These are phyloP conservation scores for Parnassius mnemosyne DNA, from an alignment of 2,888 invertebrate species.

Conservation along the genomic window DNA sequence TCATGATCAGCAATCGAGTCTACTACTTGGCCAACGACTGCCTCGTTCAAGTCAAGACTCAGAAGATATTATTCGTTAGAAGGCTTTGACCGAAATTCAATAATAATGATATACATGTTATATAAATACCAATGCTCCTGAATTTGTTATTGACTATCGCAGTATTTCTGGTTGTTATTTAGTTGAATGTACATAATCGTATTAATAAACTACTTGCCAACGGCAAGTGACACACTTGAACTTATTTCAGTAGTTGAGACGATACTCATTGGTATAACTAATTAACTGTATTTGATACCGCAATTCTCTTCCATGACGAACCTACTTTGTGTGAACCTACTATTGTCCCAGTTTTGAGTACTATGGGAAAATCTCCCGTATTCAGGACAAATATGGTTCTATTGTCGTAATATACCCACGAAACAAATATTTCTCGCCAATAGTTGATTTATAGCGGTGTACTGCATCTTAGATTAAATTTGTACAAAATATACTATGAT, in stretches of 20 bases:
- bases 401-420: constrained; percentile 37
- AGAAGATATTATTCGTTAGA: no score
- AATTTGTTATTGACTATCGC: no score
- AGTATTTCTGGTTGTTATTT: no score
- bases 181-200: no score
- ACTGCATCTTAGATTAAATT: no score
- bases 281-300: constrained; percentile 29
- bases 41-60: no score
- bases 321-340: constrained; percentile 36
- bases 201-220: not conserved
- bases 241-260: constrained; percentile 21
- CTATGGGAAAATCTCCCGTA: constrained; percentile 21
- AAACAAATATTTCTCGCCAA: constrained; percentile 35
- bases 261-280: constrained; percentile 26
- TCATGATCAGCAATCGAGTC: no score
- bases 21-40: no score
- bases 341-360: constrained; percentile 40
- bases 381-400: constrained; percentile 4
- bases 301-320: constrained; percentile 41
- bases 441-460: constrained; percentile 23
- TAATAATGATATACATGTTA: no score
- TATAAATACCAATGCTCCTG: no score
- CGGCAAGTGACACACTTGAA: not conserved
- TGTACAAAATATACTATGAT: no score
- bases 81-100: no score